These are phyloP conservation scores for Drosophila formosana DNA, from an alignment of 2,888 invertebrate genomes.

Conservation along the genomic window DNA sequence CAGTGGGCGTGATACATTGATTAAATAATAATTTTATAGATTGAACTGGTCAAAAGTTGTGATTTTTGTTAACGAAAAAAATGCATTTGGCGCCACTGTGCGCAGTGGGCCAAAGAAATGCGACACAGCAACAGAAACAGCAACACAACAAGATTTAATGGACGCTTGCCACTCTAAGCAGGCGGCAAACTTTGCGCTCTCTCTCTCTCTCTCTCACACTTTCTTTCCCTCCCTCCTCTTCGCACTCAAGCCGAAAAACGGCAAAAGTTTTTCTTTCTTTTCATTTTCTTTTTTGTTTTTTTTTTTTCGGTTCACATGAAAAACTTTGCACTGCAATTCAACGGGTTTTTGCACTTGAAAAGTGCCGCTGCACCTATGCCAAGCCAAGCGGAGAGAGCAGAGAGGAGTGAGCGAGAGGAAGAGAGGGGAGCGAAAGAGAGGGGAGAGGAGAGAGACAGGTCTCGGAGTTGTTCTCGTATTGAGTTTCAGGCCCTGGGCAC, in stretches of 20 bases:
- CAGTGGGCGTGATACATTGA: no score
- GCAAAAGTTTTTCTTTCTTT: conserved; percentile 34
- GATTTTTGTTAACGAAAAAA: no score
- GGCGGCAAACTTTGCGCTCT: conserved; percentile 48
- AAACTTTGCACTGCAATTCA: conserved; percentile 68
- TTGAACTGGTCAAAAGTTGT: no score
- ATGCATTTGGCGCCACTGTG: no score
- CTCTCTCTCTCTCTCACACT: background rate
- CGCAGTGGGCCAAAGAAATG: conserved; percentile 20
- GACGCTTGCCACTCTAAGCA: conserved; percentile 60
- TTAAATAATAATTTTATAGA: no score
- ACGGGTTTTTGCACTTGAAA: conserved; percentile 65
- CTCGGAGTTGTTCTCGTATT: background rate
- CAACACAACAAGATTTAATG: conserved; percentile 56
- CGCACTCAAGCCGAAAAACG: conserved; percentile 62
- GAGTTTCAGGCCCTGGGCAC: conserved; percentile 40
- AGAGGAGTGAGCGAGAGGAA: rapidly evolving
- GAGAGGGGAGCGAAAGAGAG: background rate
- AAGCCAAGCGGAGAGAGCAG: background rate
- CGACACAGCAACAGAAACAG: conserved; percentile 4
- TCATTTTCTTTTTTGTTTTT: conserved; percentile 7
- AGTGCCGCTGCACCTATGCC: conserved; percentile 49
- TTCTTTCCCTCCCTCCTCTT: background rate
- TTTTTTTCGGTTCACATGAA: background rate
- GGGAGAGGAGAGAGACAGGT: background rate